Base-by-base conservation (phyloP, 2,797 vertebrate genomes). In the Meriones psammophilus region DNA sequence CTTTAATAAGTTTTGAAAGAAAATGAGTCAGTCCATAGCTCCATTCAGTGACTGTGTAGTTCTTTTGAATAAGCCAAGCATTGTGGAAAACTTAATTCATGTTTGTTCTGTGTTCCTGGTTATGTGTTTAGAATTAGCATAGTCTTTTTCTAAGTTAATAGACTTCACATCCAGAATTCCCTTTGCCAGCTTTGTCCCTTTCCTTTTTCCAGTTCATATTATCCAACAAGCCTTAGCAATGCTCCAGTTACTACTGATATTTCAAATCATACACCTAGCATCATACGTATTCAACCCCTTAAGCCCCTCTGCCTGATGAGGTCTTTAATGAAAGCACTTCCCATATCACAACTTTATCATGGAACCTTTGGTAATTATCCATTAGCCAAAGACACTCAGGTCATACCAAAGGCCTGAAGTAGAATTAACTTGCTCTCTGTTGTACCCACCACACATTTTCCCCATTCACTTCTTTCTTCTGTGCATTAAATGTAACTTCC, bases 51-150 rank as follows among this genome's bases (percentile, higher is more conserved):
- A 50, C 26, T 73, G 7, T 64, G 17, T 46, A 14, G 17, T 50
- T 62, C 56, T 96, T 96, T 74, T 92, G n/a, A 76, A 91, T 95
- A 96, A 94, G 68, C 66, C 30, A 90, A 60, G 30, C 33, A 8
- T 71, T 93, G 39, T 71, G 64, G 42, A 71, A 86, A 90, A 76
- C 22, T 46, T 76, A 76, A 50, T 50, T 13, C 39, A 76, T 46
- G 5, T 14, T 28, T 46, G 33, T 83, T 39, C 54, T 54, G 13
- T 92, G 86, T 94, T 96, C 17, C 69, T 62, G 3, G 39, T 89
- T 56, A 84, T 85, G 42, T 93, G 24, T 85, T 83, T 85, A 60
- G 39, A 92, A 46, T 50, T 17, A 36, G 17, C 81, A 33, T 12
- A 78, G 56, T 88, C 62, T 74, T 88, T 69, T 24, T 28, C 39